Evolutionary conservation across 23 tunicate genomes (phyloP).

Genomic region (Ascidia mentula): DNA sequence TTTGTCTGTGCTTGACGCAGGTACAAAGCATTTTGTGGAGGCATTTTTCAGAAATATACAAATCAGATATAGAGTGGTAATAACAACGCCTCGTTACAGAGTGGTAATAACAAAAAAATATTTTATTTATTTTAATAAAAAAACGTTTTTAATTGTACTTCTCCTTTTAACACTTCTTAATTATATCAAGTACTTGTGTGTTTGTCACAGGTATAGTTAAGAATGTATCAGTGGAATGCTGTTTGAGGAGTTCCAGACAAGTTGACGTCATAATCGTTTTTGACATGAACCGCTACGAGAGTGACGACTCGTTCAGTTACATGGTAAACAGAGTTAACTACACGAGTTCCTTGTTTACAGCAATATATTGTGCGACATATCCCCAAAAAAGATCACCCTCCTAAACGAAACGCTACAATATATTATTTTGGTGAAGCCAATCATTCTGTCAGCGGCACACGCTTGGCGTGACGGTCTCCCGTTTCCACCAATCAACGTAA

Average conservation of each 20-base stretch:
- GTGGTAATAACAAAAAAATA: too few relatives aligned
- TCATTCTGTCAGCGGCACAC: conserved; percentile 28
- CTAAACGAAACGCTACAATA: too few relatives aligned
- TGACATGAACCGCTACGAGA: conserved; percentile 30
- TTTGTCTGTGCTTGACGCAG: not conserved
- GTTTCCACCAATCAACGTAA: conserved; percentile 51
- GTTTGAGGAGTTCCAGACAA: conserved; percentile 23
- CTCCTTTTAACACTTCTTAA: too few relatives aligned
- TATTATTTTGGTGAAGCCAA: conserved; percentile 18
- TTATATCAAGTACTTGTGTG: too few relatives aligned
- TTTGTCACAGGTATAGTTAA: conserved; percentile 8
- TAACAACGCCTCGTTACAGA: not conserved
- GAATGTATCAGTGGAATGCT: conserved; percentile 19
- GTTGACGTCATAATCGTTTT: conserved; percentile 38
- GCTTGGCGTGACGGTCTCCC: conserved; percentile 43
- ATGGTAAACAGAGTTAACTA: conserved; percentile 23
- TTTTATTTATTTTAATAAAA: too few relatives aligned
- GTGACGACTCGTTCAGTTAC: conserved; percentile 37
- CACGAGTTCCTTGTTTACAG: too few relatives aligned
- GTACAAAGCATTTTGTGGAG: not conserved
- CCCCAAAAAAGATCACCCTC: too few relatives aligned
- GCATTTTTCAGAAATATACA: not conserved
- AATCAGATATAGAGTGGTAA: not conserved
- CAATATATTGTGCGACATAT: too few relatives aligned
- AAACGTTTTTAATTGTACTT: not conserved